Base-by-base conservation (phyloP, 2,888 invertebrate genomes). In the Eristalis pertinax region DNA sequence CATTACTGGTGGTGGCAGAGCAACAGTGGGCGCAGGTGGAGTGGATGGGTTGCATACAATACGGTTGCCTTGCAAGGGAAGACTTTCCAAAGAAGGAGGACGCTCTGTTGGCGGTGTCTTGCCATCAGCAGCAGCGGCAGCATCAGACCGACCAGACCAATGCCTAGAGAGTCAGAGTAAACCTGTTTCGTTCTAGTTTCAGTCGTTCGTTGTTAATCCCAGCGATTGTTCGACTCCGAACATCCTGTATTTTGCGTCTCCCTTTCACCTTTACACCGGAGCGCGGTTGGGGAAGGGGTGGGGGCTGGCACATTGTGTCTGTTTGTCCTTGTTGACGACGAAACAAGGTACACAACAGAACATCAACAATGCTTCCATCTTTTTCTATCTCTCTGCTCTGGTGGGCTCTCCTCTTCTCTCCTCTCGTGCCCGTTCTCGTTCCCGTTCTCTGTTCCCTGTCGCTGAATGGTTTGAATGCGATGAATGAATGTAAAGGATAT, bases 141-240 rank as follows among this genome's bases (percentile, higher is more conserved):
- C 74, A 60, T 1, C 32, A 24, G 56, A 67, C 4, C 38, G 26
- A 19, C 67, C 26, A 41, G 62, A 32, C 62, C n/a, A 60, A 19
- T 63, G 62, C n/a, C n/a, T n/a, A 74, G 65, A 78, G 82, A 86
- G 67, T 78, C 63, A 72, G 75, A 79, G 78, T 86, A 86, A 86
- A 86, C 64, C 82, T 86, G 78, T 86, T 82, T 83, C 86, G 86
- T 86, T 86, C 82, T 83, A 86, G 83, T 86, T 86, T 83, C 83
- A 83, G 86, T 83, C 83, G 86, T 67, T 86, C 78, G 82, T 75
- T 82, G 82, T 86, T 83, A 86, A 86, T 86, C 78, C 78, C 78
- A 83, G 78, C 72, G 38, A 84, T 87, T 87, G 84, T 84, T 69
- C 74, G 72, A 68, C 65, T 87, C 69, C 41, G 75, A 67, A 83